A percentile compares a stretch with the other conserved stretches of the same genome.
Evolutionary conservation across 2,888 invertebrate genomes (phyloP).

Genomic region (Drosophila monieri): DNA sequence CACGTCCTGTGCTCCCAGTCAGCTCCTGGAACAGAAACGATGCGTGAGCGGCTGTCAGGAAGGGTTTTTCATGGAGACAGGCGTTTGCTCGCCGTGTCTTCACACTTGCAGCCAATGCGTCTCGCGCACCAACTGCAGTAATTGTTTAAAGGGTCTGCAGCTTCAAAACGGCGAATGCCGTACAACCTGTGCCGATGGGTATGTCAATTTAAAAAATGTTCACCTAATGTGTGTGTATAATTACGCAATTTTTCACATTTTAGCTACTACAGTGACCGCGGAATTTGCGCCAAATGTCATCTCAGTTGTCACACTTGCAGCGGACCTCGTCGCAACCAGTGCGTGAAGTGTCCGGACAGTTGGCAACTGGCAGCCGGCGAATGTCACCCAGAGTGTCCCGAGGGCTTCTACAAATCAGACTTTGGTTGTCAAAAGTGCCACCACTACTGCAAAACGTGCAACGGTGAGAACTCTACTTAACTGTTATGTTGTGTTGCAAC

Average conservation of each 20-base stretch:
- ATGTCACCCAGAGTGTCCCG: conserved; percentile 93
- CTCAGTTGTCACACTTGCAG: conserved; percentile 93
- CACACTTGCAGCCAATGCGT: conserved; percentile 92
- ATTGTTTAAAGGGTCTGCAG: conserved; percentile 90
- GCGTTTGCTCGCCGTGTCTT: conserved; percentile 90
- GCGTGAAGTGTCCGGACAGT: conserved; percentile 91
- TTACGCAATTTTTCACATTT: conserved; percentile 29
- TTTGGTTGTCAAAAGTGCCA: conserved; percentile 95
- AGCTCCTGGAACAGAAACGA: conserved; percentile 89
- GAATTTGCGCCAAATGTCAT: conserved; percentile 92
- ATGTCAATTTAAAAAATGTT: conserved; percentile 41
- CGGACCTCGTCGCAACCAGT: conserved; percentile 93
- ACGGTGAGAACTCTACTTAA: conserved; percentile 85
- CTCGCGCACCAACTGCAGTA: conserved; percentile 91
- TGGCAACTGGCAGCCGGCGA: conserved; percentile 93
- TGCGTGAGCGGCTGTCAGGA: conserved; percentile 91
- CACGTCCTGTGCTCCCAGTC: conserved; percentile 89
- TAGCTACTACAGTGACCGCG: conserved; percentile 94
- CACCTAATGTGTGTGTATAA: background rate
- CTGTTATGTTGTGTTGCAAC: background rate
- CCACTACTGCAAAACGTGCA: conserved; percentile 94
- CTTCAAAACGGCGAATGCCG: conserved; percentile 93
- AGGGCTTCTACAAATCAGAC: conserved; percentile 92
- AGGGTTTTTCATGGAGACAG: conserved; percentile 90
- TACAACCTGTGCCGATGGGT: conserved; percentile 90